A percentile compares a stretch with the other conserved stretches of the same genome.
These are phyloP conservation scores for Neodon shergylaensis DNA, from an alignment of 2,113 vertebrate species.

Conservation along the genomic window DNA sequence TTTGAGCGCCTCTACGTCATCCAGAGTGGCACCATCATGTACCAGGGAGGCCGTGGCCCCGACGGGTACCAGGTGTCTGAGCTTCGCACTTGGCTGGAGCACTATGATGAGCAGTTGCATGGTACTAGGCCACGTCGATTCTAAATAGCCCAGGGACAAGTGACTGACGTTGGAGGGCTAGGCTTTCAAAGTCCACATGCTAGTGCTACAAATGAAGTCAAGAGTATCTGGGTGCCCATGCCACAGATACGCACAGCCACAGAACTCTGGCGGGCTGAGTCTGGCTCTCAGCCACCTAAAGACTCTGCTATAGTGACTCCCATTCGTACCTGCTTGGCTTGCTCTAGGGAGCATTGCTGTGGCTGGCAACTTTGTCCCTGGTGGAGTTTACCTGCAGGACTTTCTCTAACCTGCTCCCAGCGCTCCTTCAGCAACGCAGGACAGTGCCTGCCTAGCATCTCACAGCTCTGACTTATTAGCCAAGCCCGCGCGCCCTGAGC, in stretches of 20 bases:
- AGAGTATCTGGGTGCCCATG: background rate
- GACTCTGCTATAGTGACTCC: slow-evolving; percentile 31
- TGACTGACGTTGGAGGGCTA: background rate
- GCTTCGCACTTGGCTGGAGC: slow-evolving; percentile 95
- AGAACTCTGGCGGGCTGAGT: background rate
- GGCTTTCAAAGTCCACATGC: slow-evolving; percentile 41
- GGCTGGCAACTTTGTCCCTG: background rate
- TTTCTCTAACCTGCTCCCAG: background rate
- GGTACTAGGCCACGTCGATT: slow-evolving; percentile 79
- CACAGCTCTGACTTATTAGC: background rate
- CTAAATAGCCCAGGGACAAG: slow-evolving; percentile 73
- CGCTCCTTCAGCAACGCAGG: background rate
- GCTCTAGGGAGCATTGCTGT: background rate
- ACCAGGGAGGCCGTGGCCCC: slow-evolving; percentile 96
- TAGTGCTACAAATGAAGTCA: background rate
- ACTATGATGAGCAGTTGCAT: slow-evolving; percentile 88
- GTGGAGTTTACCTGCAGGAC: background rate
- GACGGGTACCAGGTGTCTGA: slow-evolving; percentile 98
- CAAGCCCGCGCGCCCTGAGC: background rate
- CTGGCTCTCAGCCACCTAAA: background rate
- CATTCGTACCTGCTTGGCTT: background rate
- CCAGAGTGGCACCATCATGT: slow-evolving; percentile 92
- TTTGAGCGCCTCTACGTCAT: slow-evolving; percentile 98
- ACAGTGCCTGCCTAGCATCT: background rate
- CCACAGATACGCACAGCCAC: background rate